Evolutionary conservation across 92 coral and sea anemone species (phyloP), one percentile per base, ranked within the genome.

Genomic region (Umimayanthus kanabou): DNA sequence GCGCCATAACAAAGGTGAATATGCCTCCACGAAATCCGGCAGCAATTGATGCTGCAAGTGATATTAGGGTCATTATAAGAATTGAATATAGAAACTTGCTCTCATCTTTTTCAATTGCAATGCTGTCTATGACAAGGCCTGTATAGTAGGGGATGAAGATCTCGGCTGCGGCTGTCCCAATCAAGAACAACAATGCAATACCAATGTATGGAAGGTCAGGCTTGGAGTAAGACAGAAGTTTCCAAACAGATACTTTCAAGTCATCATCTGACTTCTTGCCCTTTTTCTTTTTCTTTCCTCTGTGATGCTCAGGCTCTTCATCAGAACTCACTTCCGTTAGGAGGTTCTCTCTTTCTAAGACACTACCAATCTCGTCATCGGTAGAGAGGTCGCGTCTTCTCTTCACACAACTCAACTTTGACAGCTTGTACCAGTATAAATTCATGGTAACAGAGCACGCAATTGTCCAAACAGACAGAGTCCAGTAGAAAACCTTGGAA

Each of bases 1-100:
- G 86, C 71, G 97, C 95, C 76, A 89, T 89, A 25, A 97, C 94
- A 55, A 89, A 88, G 9, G 89, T 88, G 84, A 97, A 97, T 45
- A 95, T 75, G 6, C 96, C 99, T 33, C 99, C 99, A 25, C 99
- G 92, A 43, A 97, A 79, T 16, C 99, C 99, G 77, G 99, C 93
- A 42, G 93, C 89, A 39, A 97, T 80, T 1, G 99, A 96, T 67
- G 98, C 95, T 3, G 82, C 92, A 26, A 95, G 92, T 6, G 97
- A 93, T 49, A 97, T 94, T 53, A 92, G 50, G 22, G 92, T 82
- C 99, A 97, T 97, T 13, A 91, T 88, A 2, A 95, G 40, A 77
- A 97, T 95, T 0, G 98, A 85, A 28, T 66, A 88, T 11, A 84
- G 85, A 85, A 97, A 97, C 61, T 92, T 90, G 39, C 84, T 88